Evolutionary conservation across 2,888 invertebrate genomes (phyloP), one percentile per base, ranked within the genome.

Genomic region (Melolontha melolontha): DNA sequence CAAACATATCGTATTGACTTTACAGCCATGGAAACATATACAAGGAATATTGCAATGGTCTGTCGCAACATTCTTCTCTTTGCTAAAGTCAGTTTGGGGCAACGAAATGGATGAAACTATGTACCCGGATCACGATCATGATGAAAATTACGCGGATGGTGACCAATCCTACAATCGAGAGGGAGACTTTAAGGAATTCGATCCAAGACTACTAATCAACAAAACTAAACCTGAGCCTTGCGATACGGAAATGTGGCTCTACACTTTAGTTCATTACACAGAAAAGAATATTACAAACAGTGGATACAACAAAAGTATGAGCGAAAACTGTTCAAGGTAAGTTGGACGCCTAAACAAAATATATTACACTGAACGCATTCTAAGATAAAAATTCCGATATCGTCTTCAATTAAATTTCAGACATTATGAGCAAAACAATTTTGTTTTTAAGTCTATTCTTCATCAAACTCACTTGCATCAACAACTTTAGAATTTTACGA

Each of bases 211-310:
- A 0, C 83, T 91, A 44, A 89, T 93, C 75, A 91, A 91, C 76
- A 86, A 94, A 76, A 95, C 96, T 0, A 87, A 92, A 67, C 94
- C 94, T 1, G 91, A 93, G 73, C 91, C 95, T 1, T 96, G 96
- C 81, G 96, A 96, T 80, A 88, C 93, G 79, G 90, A 92, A 66
- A 76, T 82, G 74, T 81, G 77, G 73, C 67, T 83, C 7, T 84
- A 82, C 68, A 80, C 77, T n/a, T 70, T 84, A 57, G 75, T 80
- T 0, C 79, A 80, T 68, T 81, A 81, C 67, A 77, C 78, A 1
- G 80, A 81, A 27, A 75, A 79, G 52, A 81, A 82, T 66, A 77
- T 79, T 27, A 78, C 81, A 0, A 78, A 70, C 17, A 81, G 80
- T 67, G 81, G 79, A 0, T 83, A 82, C 65, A 82, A 82, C 64